These are phyloP conservation scores for Aplodontia rufa DNA, from an alignment of 2,113 vertebrate species.

Conservation along the genomic window DNA sequence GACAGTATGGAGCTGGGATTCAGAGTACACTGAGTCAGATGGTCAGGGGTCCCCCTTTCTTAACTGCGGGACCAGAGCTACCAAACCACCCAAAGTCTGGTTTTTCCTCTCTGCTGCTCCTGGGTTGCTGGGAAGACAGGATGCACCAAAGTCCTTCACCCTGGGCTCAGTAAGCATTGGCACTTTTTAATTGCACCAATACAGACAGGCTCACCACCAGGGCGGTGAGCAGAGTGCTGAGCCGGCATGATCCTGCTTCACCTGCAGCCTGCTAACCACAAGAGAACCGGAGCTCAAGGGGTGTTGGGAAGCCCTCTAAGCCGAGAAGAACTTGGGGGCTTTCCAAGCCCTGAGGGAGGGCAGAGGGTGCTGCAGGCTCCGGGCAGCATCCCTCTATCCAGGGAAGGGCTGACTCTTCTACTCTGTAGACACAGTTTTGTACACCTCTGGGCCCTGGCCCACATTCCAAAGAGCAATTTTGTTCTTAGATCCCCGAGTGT, in stretches of 20 bases:
- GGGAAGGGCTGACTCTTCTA: not conserved
- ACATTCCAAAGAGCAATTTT: not conserved
- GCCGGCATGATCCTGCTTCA: not conserved
- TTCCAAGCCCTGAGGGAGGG: not conserved
- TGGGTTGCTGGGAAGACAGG: not conserved
- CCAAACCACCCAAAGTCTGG: not conserved
- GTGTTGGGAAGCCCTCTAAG: not conserved
- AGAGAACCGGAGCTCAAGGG: not conserved
- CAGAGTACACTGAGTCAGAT: not conserved
- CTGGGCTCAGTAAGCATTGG: not conserved
- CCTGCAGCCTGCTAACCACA: rapidly evolving
- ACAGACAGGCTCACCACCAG: not conserved
- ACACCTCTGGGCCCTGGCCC: not conserved
- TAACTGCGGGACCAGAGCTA: not conserved
- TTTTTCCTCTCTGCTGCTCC: not conserved
- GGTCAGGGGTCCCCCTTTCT: not conserved
- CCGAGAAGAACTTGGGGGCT: not conserved
- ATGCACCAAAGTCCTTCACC: not conserved
- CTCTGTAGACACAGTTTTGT: not conserved
- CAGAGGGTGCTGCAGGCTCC: not conserved
- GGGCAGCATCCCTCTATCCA: not conserved
- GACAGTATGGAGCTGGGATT: not conserved
- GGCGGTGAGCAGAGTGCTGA: not conserved
- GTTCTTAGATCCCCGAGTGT: not conserved
- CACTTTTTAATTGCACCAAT: not conserved